phyloP scores from a whole-genome alignment of 2,888 invertebrate genomes.

The Prionchulus punctatus region DNA sequence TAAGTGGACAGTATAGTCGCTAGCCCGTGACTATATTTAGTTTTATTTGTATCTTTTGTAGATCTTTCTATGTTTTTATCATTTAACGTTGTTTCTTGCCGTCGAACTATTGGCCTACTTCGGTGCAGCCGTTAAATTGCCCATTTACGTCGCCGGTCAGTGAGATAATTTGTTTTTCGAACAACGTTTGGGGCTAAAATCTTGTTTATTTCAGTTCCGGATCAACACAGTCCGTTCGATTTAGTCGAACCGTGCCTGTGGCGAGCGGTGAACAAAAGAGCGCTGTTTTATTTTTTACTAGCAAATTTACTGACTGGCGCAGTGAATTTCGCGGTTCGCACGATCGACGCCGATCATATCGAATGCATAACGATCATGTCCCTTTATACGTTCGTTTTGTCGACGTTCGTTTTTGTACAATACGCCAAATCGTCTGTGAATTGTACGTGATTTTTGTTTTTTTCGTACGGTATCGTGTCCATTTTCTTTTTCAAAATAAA shows the following conservation, averaged over 20 bases:
- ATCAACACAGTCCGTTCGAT: background rate
- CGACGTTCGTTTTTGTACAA: too few species aligned
- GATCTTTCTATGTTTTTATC: constrained; percentile 6
- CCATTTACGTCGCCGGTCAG: constrained; percentile 17
- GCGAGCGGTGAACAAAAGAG: constrained; percentile 60
- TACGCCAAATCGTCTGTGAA: too few species aligned
- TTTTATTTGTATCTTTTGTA: constrained; percentile 5
- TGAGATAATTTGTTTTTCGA: background rate
- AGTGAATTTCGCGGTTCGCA: constrained; percentile 54
- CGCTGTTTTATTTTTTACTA: constrained; percentile 61
- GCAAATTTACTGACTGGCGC: constrained; percentile 68
- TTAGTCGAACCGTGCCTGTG: constrained; percentile 36
- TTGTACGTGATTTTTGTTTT: too few species aligned
- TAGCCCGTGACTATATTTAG: background rate
- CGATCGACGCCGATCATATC: constrained; percentile 36
- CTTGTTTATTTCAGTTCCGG: too few species aligned
- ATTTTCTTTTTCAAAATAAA: too few species aligned
- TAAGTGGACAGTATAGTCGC: constrained; percentile 36
- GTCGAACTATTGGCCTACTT: constrained; percentile 18
- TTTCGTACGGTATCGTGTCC: too few species aligned
- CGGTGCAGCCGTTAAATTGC: constrained; percentile 16
- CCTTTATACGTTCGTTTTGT: too few species aligned
- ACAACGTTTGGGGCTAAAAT: background rate
- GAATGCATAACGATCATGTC: too few species aligned
- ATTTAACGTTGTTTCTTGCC: constrained; percentile 10